Conservation (phyloP, 2,113 vertebrate genomes). For the Ceyx melanurus region DNA sequence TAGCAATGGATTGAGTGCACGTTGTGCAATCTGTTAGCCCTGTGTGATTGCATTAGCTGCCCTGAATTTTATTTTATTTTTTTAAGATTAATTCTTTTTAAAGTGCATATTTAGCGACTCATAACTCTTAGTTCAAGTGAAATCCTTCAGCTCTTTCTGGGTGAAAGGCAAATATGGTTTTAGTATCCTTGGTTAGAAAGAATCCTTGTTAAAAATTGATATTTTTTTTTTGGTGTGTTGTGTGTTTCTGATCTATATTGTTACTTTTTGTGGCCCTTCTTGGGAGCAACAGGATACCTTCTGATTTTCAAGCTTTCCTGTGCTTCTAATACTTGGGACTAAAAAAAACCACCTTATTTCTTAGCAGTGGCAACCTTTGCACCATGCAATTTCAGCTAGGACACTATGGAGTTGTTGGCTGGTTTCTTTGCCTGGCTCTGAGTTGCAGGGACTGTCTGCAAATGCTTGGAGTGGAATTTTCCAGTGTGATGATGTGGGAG, state of each 20-base stretch:
- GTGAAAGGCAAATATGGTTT: neutral
- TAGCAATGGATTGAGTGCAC: neutral
- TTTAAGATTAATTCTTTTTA: neutral
- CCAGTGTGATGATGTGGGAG: neutral
- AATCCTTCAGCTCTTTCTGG: neutral
- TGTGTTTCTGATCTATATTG: neutral
- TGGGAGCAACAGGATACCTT: neutral
- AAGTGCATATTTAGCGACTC: rapidly evolving
- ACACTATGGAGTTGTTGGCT: neutral
- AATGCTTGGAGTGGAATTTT: conserved; percentile 18
- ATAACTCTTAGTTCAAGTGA: neutral
- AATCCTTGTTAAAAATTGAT: neutral
- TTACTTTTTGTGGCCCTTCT: neutral
- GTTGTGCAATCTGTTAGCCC: neutral
- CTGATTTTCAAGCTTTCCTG: neutral
- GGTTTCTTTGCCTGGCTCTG: neutral
- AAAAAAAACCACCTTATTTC: neutral
- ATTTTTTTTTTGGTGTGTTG: neutral
- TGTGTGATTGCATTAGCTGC: neutral
- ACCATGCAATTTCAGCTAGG: neutral
- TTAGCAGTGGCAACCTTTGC: neutral
- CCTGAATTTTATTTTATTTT: neutral
- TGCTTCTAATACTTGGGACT: neutral
- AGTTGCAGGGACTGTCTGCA: neutral
- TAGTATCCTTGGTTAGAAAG: neutral